Percentiles rank a stretch among this genome's conserved stretches.
Conservation (phyloP, 2,888 invertebrate genomes). For the Tubulanus polymorphus region DNA sequence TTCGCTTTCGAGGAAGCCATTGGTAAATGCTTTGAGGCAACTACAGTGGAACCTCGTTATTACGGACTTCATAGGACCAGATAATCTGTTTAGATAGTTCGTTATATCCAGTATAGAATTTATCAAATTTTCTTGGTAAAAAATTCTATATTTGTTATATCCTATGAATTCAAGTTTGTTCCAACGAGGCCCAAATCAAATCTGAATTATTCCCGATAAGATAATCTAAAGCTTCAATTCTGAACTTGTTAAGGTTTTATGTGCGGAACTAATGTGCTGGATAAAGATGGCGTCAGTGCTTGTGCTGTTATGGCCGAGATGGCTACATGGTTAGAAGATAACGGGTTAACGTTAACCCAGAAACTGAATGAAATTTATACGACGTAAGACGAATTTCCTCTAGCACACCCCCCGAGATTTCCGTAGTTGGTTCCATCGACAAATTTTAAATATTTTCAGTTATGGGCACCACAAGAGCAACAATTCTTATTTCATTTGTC, state of each 20-base stretch:
- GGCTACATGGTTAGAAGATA: conserved; percentile 63
- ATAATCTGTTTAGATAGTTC: no score
- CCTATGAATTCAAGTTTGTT: no score
- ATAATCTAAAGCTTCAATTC: no score
- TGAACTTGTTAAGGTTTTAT: conserved; percentile 73
- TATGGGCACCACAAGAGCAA: conserved; percentile 86
- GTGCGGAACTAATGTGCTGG: conserved; percentile 82
- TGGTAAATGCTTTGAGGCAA: no score
- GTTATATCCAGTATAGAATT: no score
- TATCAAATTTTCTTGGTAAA: no score
- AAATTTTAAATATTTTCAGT: conserved; percentile 47
- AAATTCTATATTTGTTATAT: no score
- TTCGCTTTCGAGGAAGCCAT: conserved; percentile 99
- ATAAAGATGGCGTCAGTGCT: conserved; percentile 95
- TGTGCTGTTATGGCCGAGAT: conserved; percentile 76
- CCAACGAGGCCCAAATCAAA: no score
- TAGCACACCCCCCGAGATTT: not conserved
- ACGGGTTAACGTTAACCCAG: conserved; percentile 54
- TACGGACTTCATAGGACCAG: no score
- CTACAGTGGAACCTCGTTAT: no score
- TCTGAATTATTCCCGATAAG: no score
- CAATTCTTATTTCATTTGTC: conserved; percentile 86
- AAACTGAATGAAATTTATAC: conserved; percentile 72
- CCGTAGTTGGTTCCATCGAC: not conserved
- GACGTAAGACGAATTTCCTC: conserved; percentile 54